A percentile compares a stretch with the other conserved stretches of the same genome.
phyloP scores from a whole-genome alignment of 2,797 vertebrate species.

The Amazona ochrocephala region DNA sequence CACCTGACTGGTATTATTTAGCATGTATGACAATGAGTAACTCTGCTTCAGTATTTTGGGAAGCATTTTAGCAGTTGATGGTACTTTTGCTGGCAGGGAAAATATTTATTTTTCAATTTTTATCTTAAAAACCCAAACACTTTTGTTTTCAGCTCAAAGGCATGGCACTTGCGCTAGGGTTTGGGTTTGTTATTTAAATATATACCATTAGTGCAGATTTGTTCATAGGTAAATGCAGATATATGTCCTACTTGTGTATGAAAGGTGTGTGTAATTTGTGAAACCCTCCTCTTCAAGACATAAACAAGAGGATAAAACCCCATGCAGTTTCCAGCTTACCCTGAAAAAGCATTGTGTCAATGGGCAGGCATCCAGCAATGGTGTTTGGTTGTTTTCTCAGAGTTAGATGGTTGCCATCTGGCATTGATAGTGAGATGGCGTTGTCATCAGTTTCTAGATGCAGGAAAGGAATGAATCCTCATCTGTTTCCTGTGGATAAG shows the following conservation, averaged over 20 bases:
- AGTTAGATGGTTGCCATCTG: constrained; percentile 89
- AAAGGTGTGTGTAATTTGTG: background rate
- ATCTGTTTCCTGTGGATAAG: constrained; percentile 99
- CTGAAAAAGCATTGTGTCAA: constrained; percentile 81
- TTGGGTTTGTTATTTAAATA: background rate
- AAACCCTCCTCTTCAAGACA: constrained; percentile 8
- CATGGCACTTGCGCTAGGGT: background rate
- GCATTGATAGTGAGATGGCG: constrained; percentile 89
- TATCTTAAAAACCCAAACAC: background rate
- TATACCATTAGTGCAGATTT: background rate
- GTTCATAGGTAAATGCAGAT: background rate
- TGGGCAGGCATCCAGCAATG: constrained; percentile 88
- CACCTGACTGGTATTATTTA: constrained; percentile 7
- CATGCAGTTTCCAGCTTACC: constrained; percentile 81
- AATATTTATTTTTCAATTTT: background rate
- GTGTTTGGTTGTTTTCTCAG: constrained; percentile 91
- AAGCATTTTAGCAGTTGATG: background rate
- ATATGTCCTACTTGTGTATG: background rate
- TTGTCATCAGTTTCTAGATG: constrained; percentile 96
- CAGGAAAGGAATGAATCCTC: constrained; percentile 94
- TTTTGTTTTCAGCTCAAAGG: background rate
- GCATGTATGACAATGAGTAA: background rate
- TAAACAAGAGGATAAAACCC: constrained; percentile 74
- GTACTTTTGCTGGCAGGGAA: background rate
- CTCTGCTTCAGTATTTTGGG: background rate